Evolutionary conservation across 2,888 invertebrate genomes (phyloP), one percentile per base, ranked within the genome.

Genomic region (Lasioglossum zephyrum): DNA sequence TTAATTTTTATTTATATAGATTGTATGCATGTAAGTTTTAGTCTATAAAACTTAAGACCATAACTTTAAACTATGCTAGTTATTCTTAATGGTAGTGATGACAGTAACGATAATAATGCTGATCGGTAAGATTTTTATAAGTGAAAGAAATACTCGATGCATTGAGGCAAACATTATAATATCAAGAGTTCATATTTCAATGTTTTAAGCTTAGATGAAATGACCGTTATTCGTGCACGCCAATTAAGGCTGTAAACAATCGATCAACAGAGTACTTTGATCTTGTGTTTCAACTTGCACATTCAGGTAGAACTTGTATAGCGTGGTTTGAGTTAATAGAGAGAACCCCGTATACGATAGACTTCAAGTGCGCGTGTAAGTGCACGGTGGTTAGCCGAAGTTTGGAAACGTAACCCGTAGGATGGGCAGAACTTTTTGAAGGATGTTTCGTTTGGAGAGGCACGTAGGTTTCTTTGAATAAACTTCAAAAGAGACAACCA

Each of bases 201-300:
- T 31, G 44, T 73, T 69, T 72, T 36, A 47, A 49, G n/a, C 75
- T 76, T 75, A 44, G 77, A 47, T 44, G 76, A 69, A 82, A 83
- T 87, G 75, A 41, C 74, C 73, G 70, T 82, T 85, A 83, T 84
- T 60, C 73, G 39, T 72, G 57, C 44, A 70, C 63, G 69, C 78
- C 84, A 84, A 89, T 89, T 89, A 86, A 81, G 74, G 66, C 22
- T 75, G 72, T 60, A 78, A 87, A 82, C 79, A 82, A 85, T 86
- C 53, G 73, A 70, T 74, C 74, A 77, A 70, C 75, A 26, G 39
- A 73, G 69, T 44, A 31, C 26, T 66, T 80, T 79, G 57, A 72
- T 39, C 80, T 53, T 31, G 53, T 1, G 69, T 16, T 63, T 39
- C 60, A 4, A 36, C 41, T 76, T 75, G 49, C 26, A 72, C 73